Evolutionary conservation across 2,888 invertebrate species (phyloP).

Genomic region (Dicyrtomina minuta): DNA sequence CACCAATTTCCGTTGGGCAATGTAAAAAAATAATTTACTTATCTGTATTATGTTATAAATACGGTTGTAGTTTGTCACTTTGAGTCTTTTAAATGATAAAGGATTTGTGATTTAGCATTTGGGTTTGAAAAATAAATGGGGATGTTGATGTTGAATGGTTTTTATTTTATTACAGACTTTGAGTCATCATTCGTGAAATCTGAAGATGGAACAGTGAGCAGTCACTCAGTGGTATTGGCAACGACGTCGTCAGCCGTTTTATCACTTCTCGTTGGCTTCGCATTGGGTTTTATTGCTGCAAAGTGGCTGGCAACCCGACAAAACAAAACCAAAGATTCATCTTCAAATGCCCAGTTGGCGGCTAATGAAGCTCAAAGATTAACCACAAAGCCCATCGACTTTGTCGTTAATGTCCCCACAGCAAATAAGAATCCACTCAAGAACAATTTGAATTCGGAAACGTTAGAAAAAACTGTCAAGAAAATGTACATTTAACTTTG

Average conservation of each 20-base stretch:
- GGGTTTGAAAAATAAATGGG: not conserved
- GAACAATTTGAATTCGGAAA: constrained; percentile 51
- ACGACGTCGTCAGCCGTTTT: constrained; percentile 47
- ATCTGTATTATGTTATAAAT: not conserved
- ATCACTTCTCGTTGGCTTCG: constrained; percentile 48
- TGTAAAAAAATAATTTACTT: not conserved
- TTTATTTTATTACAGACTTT: constrained; percentile 40
- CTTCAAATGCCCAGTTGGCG: constrained; percentile 46
- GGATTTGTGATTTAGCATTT: not conserved
- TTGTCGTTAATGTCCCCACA: constrained; percentile 48
- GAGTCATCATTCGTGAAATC: constrained; percentile 34
- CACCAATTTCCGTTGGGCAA: too few relatives aligned
- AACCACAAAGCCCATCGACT: constrained; percentile 49
- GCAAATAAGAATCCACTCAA: constrained; percentile 46
- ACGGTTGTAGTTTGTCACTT: not conserved
- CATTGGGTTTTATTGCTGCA: constrained; percentile 47
- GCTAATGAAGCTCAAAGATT: constrained; percentile 51
- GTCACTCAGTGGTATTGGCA: constrained; percentile 46
- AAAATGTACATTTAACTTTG: constrained; percentile 48
- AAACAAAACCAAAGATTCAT: constrained; percentile 41
- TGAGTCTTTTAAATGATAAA: not conserved
- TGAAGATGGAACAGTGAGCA: constrained; percentile 40
- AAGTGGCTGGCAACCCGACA: constrained; percentile 42
- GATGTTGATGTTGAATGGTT: constrained; percentile 11
- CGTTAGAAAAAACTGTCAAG: constrained; percentile 51